Evolutionary conservation across 1,140 invertebrate genomes (phyloP).

Genomic region (Lanistes nyassanus): DNA sequence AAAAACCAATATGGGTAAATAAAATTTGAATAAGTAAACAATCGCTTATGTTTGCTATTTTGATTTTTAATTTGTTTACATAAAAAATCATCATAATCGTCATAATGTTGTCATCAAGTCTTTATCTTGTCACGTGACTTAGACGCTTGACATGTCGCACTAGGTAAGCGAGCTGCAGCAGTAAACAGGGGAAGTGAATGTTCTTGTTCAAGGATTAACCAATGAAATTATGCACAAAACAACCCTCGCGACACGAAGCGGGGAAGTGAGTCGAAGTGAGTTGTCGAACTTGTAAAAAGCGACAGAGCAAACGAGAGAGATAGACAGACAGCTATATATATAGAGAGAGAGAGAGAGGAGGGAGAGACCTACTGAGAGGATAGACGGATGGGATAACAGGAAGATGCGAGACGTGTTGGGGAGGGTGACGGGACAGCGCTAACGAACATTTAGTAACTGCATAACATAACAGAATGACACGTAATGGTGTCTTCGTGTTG

Average conservation of each 20-base stretch:
- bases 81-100: too few species aligned
- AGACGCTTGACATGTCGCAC: neutral
- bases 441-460: too few species aligned
- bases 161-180: neutral
- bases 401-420: too few species aligned
- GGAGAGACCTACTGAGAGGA: neutral
- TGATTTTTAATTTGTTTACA: too few species aligned
- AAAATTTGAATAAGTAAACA: too few species aligned
- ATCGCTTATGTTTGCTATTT: too few species aligned
- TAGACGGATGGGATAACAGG: neutral
- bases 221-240: neutral
- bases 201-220: neutral
- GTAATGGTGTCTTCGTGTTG: neutral
- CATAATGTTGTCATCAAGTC: too few species aligned
- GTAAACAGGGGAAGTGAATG: neutral
- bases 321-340: neutral
- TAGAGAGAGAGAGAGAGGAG: conserved; percentile 3
- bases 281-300: neutral
- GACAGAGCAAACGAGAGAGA: neutral
- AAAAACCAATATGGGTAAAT: too few species aligned
- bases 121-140: neutral
- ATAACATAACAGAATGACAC: neutral
- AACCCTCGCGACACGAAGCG: neutral
- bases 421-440: too few species aligned
- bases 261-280: neutral